phyloP scores from a whole-genome alignment of 92 coral and sea anemone genomes.

The Paramuricea clavata region DNA sequence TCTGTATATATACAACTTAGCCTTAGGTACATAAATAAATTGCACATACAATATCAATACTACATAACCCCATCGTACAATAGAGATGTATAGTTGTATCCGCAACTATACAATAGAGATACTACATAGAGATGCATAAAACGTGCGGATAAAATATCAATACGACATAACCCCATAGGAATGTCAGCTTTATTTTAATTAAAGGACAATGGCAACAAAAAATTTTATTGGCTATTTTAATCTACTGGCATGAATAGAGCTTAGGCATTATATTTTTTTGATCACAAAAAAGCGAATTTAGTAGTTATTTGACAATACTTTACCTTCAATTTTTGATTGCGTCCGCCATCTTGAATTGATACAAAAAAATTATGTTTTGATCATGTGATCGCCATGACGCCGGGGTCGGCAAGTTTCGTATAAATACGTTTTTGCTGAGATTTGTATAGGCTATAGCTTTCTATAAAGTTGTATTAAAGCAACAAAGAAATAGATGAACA shows the following conservation, averaged over 20 bases:
- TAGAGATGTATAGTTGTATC: too few species aligned
- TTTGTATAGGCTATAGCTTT: not conserved
- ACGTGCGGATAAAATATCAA: too few species aligned
- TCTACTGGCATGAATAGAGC: not conserved
- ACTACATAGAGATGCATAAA: too few species aligned
- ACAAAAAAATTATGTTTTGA: not conserved
- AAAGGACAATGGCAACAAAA: slow-evolving; percentile 22
- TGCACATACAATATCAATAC: too few species aligned
- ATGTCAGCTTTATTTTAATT: too few species aligned
- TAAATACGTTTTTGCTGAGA: too few species aligned
- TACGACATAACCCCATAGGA: too few species aligned
- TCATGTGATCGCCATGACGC: slow-evolving; percentile 6
- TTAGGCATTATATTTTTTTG: not conserved
- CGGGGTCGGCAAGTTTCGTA: not conserved
- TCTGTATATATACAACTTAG: too few species aligned
- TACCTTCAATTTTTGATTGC: not conserved
- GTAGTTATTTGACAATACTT: not conserved
- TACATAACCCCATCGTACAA: too few species aligned
- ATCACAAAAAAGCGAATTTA: not conserved
- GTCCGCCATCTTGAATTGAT: not conserved
- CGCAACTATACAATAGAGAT: too few species aligned
- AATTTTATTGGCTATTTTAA: not conserved
- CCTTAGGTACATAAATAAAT: too few species aligned
- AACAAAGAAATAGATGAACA: too few species aligned
- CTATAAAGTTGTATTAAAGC: not conserved